Conservation (phyloP, 2,113 vertebrate species). For the rat (Rattus norvegicus) region DNA sequence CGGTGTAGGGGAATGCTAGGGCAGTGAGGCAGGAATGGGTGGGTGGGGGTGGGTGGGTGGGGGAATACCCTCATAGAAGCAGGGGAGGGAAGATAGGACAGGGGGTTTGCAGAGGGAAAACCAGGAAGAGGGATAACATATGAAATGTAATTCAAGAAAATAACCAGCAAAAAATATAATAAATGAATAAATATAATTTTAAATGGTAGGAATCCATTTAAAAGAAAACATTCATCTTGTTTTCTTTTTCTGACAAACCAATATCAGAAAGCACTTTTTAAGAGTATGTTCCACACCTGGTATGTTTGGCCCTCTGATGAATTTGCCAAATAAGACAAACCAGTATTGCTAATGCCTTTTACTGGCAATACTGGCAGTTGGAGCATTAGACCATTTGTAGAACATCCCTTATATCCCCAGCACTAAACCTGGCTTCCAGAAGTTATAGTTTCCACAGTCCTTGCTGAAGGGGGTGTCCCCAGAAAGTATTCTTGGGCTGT, state of each 20-base stretch:
- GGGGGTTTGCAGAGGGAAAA: too few species aligned
- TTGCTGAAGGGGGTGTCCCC: not conserved
- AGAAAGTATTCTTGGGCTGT: not conserved
- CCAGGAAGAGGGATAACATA: too few species aligned
- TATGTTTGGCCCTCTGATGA: slow-evolving; percentile 20
- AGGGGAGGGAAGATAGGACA: too few species aligned
- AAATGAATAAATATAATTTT: slow-evolving; percentile 13
- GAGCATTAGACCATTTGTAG: not conserved
- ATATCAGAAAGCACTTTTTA: slow-evolving; percentile 7
- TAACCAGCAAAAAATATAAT: too few species aligned
- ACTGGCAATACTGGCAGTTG: not conserved
- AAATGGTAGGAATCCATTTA: not conserved
- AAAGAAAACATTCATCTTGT: not conserved
- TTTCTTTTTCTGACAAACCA: slow-evolving; percentile 51
- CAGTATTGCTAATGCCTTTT: not conserved
- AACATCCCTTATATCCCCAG: not conserved
- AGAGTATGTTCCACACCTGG: not conserved
- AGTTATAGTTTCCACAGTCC: not conserved
- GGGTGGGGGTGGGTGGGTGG: too few species aligned
- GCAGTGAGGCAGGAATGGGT: too few species aligned
- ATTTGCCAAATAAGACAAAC: not conserved
- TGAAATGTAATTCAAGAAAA: too few species aligned
- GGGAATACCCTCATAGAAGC: too few species aligned
- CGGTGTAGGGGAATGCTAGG: too few species aligned
- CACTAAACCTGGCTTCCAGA: not conserved